Base-by-base conservation (phyloP, 2,113 vertebrate genomes). In the Chaenocephalus aceratus region DNA sequence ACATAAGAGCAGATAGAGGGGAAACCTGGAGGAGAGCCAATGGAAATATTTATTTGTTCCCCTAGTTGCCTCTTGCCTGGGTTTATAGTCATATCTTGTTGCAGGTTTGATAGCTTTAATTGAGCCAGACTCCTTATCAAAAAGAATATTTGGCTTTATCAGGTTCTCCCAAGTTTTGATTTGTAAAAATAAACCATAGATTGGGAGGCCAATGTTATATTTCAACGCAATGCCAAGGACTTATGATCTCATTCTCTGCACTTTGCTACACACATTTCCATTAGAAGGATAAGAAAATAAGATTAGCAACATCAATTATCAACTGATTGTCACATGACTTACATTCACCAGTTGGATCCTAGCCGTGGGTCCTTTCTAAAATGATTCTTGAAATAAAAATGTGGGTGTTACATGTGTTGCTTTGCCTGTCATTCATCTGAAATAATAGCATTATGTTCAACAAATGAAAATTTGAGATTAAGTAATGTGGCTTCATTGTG, bases 31-130 rank as follows among this genome's bases (percentile, higher is more conserved):
- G 13, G 13, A 14, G 59, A 84, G 86, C 86, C 84, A 89, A 52
- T 73, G 61, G 81, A 91, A 89, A 82, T 83, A 87, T 90, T 88
- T 88, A 78, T 88, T 86, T 78, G 60, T 84, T 90, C 73, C 21
- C 77, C 54, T 21, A 14, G 53, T 60, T 82, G 83, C 72, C 65
- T 78, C 66, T 80, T 77, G 64, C 59, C 53, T 65, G 45, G 48
- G 68, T 75, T 88, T 58, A 76, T 21, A 59, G 57, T 75, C 73
- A 67, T 74, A 87, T 87, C 84, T 80, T 36, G 77, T 73, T 88
- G 49, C 64, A 81, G 59, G 65, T 84, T 86, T 73, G 44, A 83
- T 75, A 66, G 34, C 13, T 82, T 77, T 86, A 73, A 85, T 77
- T 79, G 61, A 82, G 72, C 66, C 64, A 73, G 68, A 82, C 18